These are phyloP conservation scores for Anorthoa munda DNA, from an alignment of 2,888 invertebrate genomes.

Conservation along the genomic window DNA sequence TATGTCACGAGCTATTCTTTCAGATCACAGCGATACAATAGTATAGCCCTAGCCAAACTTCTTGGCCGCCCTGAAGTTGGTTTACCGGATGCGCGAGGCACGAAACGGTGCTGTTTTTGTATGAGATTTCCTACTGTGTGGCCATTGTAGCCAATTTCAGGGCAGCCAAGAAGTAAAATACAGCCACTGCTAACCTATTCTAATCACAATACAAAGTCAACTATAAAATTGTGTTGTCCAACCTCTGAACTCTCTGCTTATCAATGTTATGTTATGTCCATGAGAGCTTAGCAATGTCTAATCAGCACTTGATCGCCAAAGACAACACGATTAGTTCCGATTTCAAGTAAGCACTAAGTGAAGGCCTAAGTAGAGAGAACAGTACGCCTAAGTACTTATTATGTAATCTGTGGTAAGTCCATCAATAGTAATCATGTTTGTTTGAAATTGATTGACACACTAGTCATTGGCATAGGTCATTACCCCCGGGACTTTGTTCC, in stretches of 20 bases:
- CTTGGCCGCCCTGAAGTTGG: too few species aligned
- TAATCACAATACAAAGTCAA: background rate
- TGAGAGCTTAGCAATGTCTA: slow-evolving; percentile 37
- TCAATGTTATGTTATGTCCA: background rate
- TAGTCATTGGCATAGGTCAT: slow-evolving; percentile 45
- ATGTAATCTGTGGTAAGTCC: slow-evolving; percentile 25
- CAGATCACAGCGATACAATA: background rate
- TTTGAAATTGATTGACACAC: slow-evolving; percentile 47
- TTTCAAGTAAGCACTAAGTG: slow-evolving; percentile 34
- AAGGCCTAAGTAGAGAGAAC: slow-evolving; percentile 37
- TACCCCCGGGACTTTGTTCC: slow-evolving; percentile 47
- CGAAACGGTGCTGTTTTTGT: too few species aligned
- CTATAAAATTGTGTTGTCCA: background rate
- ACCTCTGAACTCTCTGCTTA: background rate
- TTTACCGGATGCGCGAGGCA: too few species aligned
- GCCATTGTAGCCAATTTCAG: too few species aligned
- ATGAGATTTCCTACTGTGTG: too few species aligned
- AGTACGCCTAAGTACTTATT: slow-evolving; percentile 48
- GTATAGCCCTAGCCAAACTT: too few species aligned
- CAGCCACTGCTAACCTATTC: background rate
- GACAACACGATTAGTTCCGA: slow-evolving; percentile 50
- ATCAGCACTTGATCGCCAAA: slow-evolving; percentile 34
- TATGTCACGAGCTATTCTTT: background rate
- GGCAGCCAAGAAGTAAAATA: background rate
- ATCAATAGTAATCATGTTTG: slow-evolving; percentile 36